Evolutionary conservation across 2,797 vertebrate genomes (phyloP), one percentile per base, ranked within the genome.

Genomic region (Carapus acus): DNA sequence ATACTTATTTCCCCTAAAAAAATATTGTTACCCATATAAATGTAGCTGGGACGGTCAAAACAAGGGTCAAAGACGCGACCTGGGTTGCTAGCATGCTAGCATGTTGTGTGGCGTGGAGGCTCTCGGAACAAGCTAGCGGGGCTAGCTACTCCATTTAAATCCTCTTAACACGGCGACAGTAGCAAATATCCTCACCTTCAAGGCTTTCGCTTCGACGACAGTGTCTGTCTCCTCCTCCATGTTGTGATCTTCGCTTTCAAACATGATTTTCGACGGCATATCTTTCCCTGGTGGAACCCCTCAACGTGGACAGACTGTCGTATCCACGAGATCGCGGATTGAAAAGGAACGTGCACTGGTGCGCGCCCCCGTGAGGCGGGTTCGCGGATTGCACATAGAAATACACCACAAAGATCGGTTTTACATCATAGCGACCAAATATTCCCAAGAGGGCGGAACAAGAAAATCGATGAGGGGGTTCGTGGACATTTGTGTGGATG

Each of bases 181-280:
- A 19, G 4, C 2, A 1, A 0, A 6, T 53, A 27, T 8, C 8
- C 77, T 81, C 52, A 87, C 86, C 78, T 83, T 86, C 1, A 37
- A 19, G 47, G 49, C 23, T 45, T 69, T 66, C 15, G 34, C 44
- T 9, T 74, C 78, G 7, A 3, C 65, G 3, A 3, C 66, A 0
- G 69, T 73, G 68, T 83, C 79, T 23, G 62, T 6, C 0, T 27
- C 57, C 9, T 74, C 69, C 1, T 79, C 78, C 75, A 83, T 81
- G 14, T 4, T 39, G 37, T 36, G 54, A 7, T 77, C 70, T 43
- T 83, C 72, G 7, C 27, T 69, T 27, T 82, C 71, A 67, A 79
- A 65, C 0, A 65, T 52, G 17, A 83, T 64, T 67, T 86, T 86
- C 37, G 78, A 68, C 3, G 84, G 85, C 86, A 88, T 88, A 81